A percentile compares a stretch with the other conserved stretches of the same genome.
These are phyloP conservation scores for Agonopterix subpropinquella DNA, from an alignment of 2,888 invertebrate genomes.

Conservation along the genomic window DNA sequence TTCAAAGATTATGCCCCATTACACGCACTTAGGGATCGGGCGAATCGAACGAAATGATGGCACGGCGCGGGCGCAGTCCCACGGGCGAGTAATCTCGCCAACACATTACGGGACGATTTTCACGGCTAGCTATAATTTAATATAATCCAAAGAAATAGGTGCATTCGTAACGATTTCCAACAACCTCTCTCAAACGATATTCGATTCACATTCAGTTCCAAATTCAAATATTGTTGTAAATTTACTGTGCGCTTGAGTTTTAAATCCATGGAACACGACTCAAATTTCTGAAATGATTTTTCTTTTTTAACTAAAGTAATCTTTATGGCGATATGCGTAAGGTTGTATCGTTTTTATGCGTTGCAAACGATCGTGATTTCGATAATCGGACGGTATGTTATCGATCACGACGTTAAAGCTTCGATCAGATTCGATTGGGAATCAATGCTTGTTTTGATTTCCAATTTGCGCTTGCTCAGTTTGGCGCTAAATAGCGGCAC, in stretches of 20 bases:
- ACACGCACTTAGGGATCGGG: conserved; percentile 54
- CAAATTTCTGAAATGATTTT: conserved; percentile 28
- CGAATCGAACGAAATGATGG: conserved; percentile 60
- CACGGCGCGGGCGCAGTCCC: conserved; percentile 50
- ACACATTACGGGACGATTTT: conserved; percentile 73
- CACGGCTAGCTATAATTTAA: conserved; percentile 74
- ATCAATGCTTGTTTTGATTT: conserved; percentile 73
- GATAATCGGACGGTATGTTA: conserved; percentile 68
- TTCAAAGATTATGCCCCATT: conserved; percentile 66
- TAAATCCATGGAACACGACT: conserved; percentile 28
- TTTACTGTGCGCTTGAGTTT: conserved; percentile 15
- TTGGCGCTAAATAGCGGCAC: conserved; percentile 73
- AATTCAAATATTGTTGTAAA: conserved; percentile 12
- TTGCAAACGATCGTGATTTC: conserved; percentile 65
- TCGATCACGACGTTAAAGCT: conserved; percentile 67
- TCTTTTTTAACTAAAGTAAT: conserved; percentile 13
- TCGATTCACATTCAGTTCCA: conserved; percentile 21
- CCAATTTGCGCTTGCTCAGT: conserved; percentile 72
- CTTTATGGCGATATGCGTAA: conserved; percentile 21
- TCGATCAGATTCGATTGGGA: conserved; percentile 70
- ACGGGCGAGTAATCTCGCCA: conserved; percentile 61
- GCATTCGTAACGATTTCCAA: conserved; percentile 43
- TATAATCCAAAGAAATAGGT: conserved; percentile 74
- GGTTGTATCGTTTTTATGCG: conserved; percentile 16
- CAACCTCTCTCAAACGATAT: conserved; percentile 22